Evolutionary conservation across 2,888 invertebrate species (phyloP).

Genomic region (Zaprionus obscuricornis): DNA sequence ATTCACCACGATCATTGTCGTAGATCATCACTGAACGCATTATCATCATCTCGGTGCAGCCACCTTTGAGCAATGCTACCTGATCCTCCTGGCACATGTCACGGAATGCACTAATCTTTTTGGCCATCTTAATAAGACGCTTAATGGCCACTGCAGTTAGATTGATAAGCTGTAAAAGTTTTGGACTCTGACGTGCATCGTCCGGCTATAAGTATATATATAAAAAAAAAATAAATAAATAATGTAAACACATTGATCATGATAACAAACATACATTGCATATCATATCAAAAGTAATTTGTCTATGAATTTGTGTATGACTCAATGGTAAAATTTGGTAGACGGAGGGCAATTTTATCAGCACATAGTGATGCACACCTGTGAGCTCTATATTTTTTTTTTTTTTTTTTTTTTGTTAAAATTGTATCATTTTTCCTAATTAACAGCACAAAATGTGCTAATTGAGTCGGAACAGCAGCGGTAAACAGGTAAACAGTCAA

Average conservation of each 20-base stretch:
- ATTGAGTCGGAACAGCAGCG: conserved; percentile 57
- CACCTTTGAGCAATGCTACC: conserved; percentile 88
- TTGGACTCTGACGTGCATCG: conserved; percentile 86
- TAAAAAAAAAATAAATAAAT: neutral
- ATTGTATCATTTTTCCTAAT: conserved; percentile 68
- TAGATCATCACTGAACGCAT: conserved; percentile 96
- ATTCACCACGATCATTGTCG: conserved; percentile 92
- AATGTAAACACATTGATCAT: no score
- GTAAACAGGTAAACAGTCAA: conserved; percentile 53
- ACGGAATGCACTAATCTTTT: conserved; percentile 94
- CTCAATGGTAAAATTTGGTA: no score
- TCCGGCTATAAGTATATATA: conserved; percentile 66
- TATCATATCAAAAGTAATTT: no score
- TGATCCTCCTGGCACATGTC: conserved; percentile 98
- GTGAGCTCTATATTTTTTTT: conserved; percentile 50
- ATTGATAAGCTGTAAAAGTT: conserved; percentile 93
- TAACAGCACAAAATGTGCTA: conserved; percentile 71
- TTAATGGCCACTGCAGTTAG: conserved; percentile 96
- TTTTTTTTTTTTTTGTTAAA: no score
- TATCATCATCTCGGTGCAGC: conserved; percentile 98
- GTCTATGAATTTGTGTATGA: no score
- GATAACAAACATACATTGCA: no score
- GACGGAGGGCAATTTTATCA: no score
- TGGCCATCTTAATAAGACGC: conserved; percentile 92
- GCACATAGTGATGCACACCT: conserved; percentile 57